Conservation (phyloP, 2,113 vertebrate genomes). For the Aldabrachelys gigantea region DNA sequence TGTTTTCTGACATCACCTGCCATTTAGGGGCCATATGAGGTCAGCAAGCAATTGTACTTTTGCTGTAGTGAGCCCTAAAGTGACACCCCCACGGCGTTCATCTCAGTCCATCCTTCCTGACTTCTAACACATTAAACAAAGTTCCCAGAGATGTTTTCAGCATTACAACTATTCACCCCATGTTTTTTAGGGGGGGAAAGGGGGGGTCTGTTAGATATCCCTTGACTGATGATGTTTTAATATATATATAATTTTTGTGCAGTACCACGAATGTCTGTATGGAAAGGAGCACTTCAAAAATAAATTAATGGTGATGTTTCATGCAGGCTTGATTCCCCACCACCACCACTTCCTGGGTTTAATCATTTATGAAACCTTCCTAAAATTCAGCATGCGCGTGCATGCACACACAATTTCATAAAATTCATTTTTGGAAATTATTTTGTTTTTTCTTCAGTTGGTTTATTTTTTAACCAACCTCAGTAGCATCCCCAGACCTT, state of each 20-base stretch:
- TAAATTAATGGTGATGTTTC: neutral
- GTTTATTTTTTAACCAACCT: neutral
- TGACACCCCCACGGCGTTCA: neutral
- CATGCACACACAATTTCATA: neutral
- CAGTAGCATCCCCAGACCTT: neutral
- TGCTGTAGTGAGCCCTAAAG: neutral
- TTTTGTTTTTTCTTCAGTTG: neutral
- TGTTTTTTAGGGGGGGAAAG: neutral
- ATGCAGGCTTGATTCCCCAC: accelerated
- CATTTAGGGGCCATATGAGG: neutral
- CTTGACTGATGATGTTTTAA: neutral
- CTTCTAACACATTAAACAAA: neutral
- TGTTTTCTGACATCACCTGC: neutral
- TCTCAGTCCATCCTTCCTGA: neutral
- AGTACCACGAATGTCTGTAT: accelerated
- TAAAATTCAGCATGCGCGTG: accelerated
- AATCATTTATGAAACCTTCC: neutral
- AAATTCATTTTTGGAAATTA: neutral
- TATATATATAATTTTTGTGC: accelerated
- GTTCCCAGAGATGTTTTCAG: neutral
- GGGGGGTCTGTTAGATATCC: neutral
- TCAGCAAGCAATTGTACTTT: neutral
- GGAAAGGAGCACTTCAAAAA: neutral
- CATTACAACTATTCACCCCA: neutral
- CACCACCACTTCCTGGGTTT: neutral